A percentile compares a stretch with the other conserved stretches of the same genome.
These are phyloP conservation scores for Nannobrachium achirus DNA, from an alignment of 2,113 vertebrate genomes.

Conservation along the genomic window DNA sequence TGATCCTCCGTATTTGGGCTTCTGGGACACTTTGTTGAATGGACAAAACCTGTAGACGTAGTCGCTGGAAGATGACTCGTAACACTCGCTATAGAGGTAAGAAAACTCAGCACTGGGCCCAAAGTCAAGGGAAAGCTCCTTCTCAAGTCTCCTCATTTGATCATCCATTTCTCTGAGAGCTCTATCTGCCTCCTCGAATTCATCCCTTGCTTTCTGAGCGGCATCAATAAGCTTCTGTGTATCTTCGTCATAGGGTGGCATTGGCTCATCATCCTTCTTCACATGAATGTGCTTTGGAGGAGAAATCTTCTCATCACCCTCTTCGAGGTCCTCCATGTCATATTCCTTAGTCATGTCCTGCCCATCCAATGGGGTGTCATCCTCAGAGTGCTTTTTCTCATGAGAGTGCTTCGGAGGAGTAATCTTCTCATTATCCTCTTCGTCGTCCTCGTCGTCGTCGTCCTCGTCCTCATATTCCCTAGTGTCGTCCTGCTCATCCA, in stretches of 20 bases:
- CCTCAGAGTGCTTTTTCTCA: too few species aligned
- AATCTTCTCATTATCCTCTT: conserved; percentile 69
- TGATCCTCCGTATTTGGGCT: conserved; percentile 88
- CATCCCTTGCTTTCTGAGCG: conserved; percentile 85
- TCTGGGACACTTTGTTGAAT: conserved; percentile 91
- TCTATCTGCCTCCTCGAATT: conserved; percentile 84
- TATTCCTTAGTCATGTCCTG: too few species aligned
- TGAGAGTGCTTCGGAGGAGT: too few species aligned
- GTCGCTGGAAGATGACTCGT: conserved; percentile 88
- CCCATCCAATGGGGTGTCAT: too few species aligned
- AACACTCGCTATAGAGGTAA: conserved; percentile 89
- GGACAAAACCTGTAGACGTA: conserved; percentile 91
- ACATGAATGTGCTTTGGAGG: conserved; percentile 51
- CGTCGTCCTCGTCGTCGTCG: conserved; percentile 77
- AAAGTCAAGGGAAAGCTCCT: conserved; percentile 90
- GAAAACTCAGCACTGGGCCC: conserved; percentile 85
- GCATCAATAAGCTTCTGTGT: conserved; percentile 86
- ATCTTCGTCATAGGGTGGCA: conserved; percentile 85
- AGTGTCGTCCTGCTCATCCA: too few species aligned
- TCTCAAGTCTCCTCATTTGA: conserved; percentile 88
- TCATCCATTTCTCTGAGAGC: conserved; percentile 87
- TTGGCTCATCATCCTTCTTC: conserved; percentile 76
- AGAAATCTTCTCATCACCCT: conserved; percentile 56
- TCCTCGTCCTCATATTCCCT: conserved; percentile 76
- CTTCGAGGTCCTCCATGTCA: too few species aligned